phyloP scores from a whole-genome alignment of 1,140 invertebrate genomes.

The Drosophila tristis region DNA sequence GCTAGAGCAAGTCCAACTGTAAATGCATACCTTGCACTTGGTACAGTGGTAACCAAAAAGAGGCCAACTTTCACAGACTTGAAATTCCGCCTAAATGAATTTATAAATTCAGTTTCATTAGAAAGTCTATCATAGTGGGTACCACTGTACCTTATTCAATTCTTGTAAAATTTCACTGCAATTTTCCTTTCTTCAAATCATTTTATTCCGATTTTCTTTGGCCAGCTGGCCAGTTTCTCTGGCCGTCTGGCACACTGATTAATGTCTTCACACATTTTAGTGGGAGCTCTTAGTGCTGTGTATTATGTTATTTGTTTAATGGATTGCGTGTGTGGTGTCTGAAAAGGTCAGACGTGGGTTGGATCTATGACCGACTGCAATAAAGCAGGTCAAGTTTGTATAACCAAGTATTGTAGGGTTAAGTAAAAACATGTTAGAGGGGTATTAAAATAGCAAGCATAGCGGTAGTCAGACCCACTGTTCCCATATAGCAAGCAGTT shows the following conservation, averaged over 20 bases:
- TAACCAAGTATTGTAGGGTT: neutral
- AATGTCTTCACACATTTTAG: constrained; percentile 19
- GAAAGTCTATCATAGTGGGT: no score
- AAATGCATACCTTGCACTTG: neutral
- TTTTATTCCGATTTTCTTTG: neutral
- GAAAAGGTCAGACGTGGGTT: constrained; percentile 42
- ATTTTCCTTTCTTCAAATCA: neutral
- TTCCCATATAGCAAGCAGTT: no score
- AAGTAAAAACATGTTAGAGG: neutral
- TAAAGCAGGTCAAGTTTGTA: constrained; percentile 28
- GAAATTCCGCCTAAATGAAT: no score
- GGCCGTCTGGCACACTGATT: constrained; percentile 13
- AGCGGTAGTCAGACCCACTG: no score
- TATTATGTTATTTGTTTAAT: constrained; percentile 26
- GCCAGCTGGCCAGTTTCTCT: neutral
- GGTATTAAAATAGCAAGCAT: no score
- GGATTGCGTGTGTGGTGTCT: constrained; percentile 20
- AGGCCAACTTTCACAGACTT: no score
- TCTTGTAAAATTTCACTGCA: no score
- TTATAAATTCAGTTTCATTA: no score
- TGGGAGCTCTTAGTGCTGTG: constrained; percentile 17
- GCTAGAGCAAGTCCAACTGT: constrained; percentile 7
- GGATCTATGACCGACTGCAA: constrained; percentile 8
- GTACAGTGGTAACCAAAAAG: no score
- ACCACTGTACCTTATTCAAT: no score